These are phyloP conservation scores for Mactra quadrangularis DNA, from an alignment of 1,140 invertebrate species.

Conservation along the genomic window DNA sequence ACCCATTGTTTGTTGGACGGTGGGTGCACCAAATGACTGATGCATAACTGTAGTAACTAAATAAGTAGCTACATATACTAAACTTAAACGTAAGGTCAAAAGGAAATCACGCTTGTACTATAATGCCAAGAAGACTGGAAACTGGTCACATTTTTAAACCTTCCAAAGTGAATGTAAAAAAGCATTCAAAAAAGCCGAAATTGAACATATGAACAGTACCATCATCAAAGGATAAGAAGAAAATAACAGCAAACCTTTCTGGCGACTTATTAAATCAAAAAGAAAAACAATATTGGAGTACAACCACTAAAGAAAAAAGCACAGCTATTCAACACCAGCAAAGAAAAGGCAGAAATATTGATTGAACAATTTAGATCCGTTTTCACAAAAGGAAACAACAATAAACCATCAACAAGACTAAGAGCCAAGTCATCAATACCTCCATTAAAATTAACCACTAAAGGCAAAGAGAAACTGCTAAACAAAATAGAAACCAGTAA, in stretches of 20 bases:
- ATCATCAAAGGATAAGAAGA: slow-evolving; percentile 43
- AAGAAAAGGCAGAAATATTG: slow-evolving; percentile 59
- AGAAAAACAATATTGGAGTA: too few species aligned
- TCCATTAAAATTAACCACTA: too few species aligned
- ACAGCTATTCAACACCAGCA: slow-evolving; percentile 18
- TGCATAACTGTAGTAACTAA: too few species aligned
- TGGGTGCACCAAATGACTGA: too few species aligned
- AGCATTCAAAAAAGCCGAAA: slow-evolving; percentile 52
- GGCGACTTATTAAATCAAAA: slow-evolving; percentile 36
- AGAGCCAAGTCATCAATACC: too few species aligned
- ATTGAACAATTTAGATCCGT: too few species aligned
- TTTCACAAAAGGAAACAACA: too few species aligned
- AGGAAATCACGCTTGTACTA: slow-evolving; percentile 38
- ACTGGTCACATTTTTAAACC: slow-evolving; percentile 4
- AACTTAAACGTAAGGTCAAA: slow-evolving; percentile 24
- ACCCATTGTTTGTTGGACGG: too few species aligned
- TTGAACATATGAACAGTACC: slow-evolving; percentile 33
- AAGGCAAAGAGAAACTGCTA: too few species aligned
- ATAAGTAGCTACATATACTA: too few species aligned
- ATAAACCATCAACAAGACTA: too few species aligned
- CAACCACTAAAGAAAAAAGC: slow-evolving; percentile 46
- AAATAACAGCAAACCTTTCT: slow-evolving; percentile 40
- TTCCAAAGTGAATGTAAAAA: slow-evolving; percentile 52
- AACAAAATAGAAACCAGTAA: too few species aligned
- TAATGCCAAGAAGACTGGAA: slow-evolving; percentile 20